A percentile compares a stretch with the other conserved stretches of the same genome.
Conservation (phyloP, 2,113 vertebrate genomes). For the Prietella phreatophila region DNA sequence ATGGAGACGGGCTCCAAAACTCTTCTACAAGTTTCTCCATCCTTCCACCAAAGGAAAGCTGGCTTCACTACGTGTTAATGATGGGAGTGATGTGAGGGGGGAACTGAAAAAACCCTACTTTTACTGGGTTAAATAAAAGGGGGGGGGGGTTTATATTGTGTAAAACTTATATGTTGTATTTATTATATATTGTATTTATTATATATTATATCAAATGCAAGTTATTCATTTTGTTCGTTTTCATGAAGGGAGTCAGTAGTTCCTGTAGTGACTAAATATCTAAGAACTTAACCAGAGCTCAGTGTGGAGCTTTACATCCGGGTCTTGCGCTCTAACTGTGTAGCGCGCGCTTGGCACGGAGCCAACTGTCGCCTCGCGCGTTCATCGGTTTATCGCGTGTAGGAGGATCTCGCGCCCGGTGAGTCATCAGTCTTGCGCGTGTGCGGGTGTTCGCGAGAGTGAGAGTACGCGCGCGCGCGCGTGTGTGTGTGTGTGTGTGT, state of each 20-base stretch:
- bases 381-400: conserved; percentile 10
- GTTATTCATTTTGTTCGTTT: background rate
- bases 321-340: background rate
- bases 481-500: conserved; percentile 8
- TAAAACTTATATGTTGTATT: too few species aligned
- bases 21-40: background rate
- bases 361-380: conserved; percentile 7
- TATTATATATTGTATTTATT: too few species aligned
- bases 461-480: conserved; percentile 2
- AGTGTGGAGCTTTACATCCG: background rate
- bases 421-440: conserved; percentile 54
- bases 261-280: background rate
- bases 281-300: background rate
- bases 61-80: background rate
- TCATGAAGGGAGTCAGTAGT: background rate
- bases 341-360: background rate
- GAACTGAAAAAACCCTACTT: background rate
- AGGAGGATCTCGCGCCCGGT: conserved; percentile 47
- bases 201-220: too few species aligned
- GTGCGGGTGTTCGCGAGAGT: background rate
- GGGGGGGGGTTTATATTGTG: too few species aligned
- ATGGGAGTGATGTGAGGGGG: background rate
- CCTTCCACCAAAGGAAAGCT: background rate
- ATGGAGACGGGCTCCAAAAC: background rate
- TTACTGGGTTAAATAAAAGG: background rate